Evolutionary conservation across 2,797 vertebrate species (phyloP).

Genomic region (Atherinosoma microstoma): DNA sequence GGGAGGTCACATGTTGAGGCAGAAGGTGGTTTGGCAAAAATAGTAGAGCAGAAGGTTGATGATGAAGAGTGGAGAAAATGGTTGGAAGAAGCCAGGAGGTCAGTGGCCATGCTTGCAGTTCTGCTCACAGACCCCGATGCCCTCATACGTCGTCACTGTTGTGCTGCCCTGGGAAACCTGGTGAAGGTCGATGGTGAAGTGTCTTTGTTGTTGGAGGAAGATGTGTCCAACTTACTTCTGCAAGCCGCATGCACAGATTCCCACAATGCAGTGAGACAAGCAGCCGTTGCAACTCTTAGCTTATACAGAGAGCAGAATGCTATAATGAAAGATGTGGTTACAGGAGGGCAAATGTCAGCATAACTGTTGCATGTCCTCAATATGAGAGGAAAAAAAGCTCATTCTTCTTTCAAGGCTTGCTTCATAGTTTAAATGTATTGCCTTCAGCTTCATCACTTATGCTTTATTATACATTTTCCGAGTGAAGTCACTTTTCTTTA

Average conservation of each 20-base stretch:
- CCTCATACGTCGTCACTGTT: conserved; percentile 86
- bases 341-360: neutral
- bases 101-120: conserved; percentile 71
- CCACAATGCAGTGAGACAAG: conserved; percentile 84
- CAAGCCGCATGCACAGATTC: conserved; percentile 86
- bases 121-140: conserved; percentile 84
- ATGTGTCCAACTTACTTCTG: conserved; percentile 80
- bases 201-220: conserved; percentile 77
- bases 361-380: neutral
- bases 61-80: conserved; percentile 53
- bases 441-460: neutral
- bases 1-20: neutral
- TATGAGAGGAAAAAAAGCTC: neutral
- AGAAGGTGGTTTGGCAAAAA: conserved; percentile 10
- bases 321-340: conserved; percentile 48
- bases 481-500: neutral
- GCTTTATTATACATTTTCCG: neutral
- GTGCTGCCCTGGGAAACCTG: conserved; percentile 87
- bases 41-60: conserved; percentile 23
- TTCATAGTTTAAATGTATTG: neutral
- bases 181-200: conserved; percentile 61
- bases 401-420: neutral
- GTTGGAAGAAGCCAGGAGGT: conserved; percentile 70
- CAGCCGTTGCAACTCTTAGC: conserved; percentile 85
- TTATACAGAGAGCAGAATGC: conserved; percentile 80